Base-by-base conservation (phyloP, 1,140 invertebrate species). In the Bicyclus anynana region DNA sequence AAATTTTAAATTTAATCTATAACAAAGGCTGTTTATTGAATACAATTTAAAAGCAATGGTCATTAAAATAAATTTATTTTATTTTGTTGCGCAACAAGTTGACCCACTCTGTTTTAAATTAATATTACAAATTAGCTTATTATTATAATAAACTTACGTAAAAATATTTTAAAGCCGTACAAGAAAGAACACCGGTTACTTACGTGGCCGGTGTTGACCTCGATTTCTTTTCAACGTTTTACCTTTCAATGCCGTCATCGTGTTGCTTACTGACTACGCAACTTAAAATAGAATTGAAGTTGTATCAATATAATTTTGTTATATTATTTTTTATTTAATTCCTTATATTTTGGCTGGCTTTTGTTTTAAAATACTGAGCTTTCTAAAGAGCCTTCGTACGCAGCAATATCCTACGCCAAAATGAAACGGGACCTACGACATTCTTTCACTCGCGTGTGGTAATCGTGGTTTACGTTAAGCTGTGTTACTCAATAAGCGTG, bases 181-280 rank as follows among this genome's bases (percentile, higher is more conserved):
- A 77, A 77, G 70, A 76, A 67, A 60, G 51, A 69, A 72, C 69
- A 72, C 81, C 74, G 75, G 78, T 73, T 78, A 73, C 61, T 71
- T 76, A 86, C 85, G 85, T 88, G 85, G 83, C 85, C 67, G 60
- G 65, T 51, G 67, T 62, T 88, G 85, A 88, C 85, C 85, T 88
- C 85, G 85, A 88, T 88, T 88, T 88, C 85, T 86, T 88, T 84
- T 81, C 62, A 75, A 84, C 82, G 72, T 84, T 84, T 78, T 76
- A 77, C 80, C 83, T 86, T 88, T 88, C 83, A 88, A 88, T 86
- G 82, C 74, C 81, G 76, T 77, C 66, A 65, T 73, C 64, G 68
- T 60, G 35, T 76, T 55, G 53, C 59, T 77, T 65, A 65, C 51
- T 54, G 61, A 68, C 58, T 60, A 33, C 65, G 57, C 65, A 71